A percentile compares a stretch with the other conserved stretches of the same genome.
These are phyloP conservation scores for Horisme vitalbata DNA, from an alignment of 2,888 invertebrate species.

Conservation along the genomic window DNA sequence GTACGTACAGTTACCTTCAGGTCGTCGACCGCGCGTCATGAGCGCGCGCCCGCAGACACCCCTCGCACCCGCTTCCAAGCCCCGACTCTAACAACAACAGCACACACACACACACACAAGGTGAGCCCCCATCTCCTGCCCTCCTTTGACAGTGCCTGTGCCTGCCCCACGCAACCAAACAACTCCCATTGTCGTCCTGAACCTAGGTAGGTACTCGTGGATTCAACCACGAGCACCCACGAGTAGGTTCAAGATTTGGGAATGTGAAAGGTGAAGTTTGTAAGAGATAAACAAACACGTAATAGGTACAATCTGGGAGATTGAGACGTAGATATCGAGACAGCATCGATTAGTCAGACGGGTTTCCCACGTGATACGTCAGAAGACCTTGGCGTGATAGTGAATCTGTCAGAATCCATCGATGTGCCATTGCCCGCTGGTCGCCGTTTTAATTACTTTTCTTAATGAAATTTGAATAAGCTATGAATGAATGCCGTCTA, in stretches of 20 bases:
- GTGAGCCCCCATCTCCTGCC: conserved; percentile 43
- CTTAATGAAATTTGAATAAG: conserved; percentile 23
- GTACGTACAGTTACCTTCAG: conserved; percentile 60
- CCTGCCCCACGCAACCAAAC: no score
- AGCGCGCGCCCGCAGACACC: conserved; percentile 52
- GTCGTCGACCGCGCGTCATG: conserved; percentile 76
- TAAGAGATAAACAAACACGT: no score
- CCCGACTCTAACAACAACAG: conserved; percentile 42
- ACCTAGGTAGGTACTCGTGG: no score
- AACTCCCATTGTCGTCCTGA: neutral
- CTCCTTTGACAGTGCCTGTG: no score
- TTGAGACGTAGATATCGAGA: neutral
- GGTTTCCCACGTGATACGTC: conserved; percentile 10
- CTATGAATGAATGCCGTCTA: conserved; percentile 29
- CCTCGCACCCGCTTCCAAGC: conserved; percentile 45
- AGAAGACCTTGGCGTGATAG: conserved; percentile 13
- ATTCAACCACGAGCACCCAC: no score
- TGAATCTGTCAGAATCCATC: conserved; percentile 11
- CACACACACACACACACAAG: conserved; percentile 40
- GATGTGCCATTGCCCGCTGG: no score
- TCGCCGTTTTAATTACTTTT: conserved; percentile 19
- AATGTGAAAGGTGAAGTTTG: no score
- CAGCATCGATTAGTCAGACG: conserved; percentile 8
- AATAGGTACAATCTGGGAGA: no score
- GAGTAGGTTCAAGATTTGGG: no score